phyloP scores from a whole-genome alignment of 1,140 invertebrate species.

The Drosophila lacteicornis region DNA sequence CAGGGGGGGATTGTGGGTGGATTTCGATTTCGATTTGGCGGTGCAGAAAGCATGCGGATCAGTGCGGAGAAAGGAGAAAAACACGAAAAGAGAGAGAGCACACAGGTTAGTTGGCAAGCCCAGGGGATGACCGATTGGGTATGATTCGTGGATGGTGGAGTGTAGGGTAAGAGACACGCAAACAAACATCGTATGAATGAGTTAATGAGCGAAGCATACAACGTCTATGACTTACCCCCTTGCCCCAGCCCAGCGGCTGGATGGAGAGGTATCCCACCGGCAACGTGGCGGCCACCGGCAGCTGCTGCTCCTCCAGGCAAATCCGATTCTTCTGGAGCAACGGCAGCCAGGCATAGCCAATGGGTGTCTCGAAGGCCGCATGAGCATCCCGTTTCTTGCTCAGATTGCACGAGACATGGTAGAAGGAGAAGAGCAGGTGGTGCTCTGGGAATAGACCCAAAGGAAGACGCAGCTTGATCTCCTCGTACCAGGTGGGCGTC shows the following conservation, averaged over 20 bases:
- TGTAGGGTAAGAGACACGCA: conserved; percentile 31
- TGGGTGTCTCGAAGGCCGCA: conserved; percentile 91
- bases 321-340: conserved; percentile 93
- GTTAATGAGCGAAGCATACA: conserved; percentile 56
- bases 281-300: conserved; percentile 94
- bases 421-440: conserved; percentile 95
- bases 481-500: conserved; percentile 93
- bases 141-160: not conserved
- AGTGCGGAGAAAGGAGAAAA: conserved; percentile 37
- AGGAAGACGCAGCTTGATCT: conserved; percentile 94
- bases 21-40: conserved; percentile 14
- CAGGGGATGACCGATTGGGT: conserved; percentile 22
- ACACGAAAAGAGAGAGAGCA: conserved; percentile 48
- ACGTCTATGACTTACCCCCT: conserved; percentile 89
- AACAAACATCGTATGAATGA: conserved; percentile 49
- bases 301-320: conserved; percentile 90
- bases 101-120: conserved; percentile 67
- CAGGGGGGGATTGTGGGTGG: conserved; percentile 27
- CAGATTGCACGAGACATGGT: conserved; percentile 94
- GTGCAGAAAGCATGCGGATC: conserved; percentile 43
- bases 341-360: conserved; percentile 96
- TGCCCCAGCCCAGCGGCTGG: conserved; percentile 94
- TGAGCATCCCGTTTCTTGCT: conserved; percentile 91
- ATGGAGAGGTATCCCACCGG: conserved; percentile 95
- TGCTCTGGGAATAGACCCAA: conserved; percentile 91